Percentiles rank a stretch among this genome's conserved stretches.
phyloP scores from a whole-genome alignment of 2,113 vertebrate genomes.

The Propithecus coquereli region DNA sequence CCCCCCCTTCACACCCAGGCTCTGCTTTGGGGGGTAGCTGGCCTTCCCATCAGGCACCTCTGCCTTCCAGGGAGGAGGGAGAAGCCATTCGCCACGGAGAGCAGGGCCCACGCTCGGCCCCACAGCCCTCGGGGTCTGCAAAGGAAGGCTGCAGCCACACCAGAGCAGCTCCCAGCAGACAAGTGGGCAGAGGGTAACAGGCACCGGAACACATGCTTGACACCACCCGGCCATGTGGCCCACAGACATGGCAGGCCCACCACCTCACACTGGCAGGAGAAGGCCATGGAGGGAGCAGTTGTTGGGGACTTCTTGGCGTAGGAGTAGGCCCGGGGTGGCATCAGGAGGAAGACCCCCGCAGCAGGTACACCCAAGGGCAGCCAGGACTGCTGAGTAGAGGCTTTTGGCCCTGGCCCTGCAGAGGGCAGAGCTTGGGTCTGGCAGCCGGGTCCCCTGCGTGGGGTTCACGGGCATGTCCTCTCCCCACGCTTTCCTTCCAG shows the following conservation, averaged over 20 bases:
- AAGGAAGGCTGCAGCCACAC: not conserved
- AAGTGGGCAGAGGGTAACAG: not conserved
- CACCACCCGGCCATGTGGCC: too few species aligned
- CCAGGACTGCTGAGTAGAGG: not conserved
- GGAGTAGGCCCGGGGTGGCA: not conserved
- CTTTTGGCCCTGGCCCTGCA: not conserved
- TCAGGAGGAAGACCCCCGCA: not conserved
- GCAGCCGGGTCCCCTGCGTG: not conserved
- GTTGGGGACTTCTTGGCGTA: rapidly evolving
- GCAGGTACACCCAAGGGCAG: not conserved
- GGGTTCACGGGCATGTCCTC: rapidly evolving
- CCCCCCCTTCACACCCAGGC: too few species aligned
- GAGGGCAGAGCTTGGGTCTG: not conserved
- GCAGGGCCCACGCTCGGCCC: rapidly evolving
- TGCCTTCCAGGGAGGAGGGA: not conserved
- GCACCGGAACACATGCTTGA: too few species aligned
- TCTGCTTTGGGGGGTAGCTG: rapidly evolving
- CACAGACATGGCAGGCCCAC: rapidly evolving
- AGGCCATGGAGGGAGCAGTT: rapidly evolving
- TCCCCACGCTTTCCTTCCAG: too few species aligned
- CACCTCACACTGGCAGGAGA: not conserved
- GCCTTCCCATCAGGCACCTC: too few species aligned
- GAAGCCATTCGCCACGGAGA: not conserved
- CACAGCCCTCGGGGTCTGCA: not conserved
- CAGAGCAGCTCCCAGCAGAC: not conserved